Evolutionary conservation across 1,140 invertebrate species (phyloP).

Genomic region (Hyposmocoma kahamanoa): DNA sequence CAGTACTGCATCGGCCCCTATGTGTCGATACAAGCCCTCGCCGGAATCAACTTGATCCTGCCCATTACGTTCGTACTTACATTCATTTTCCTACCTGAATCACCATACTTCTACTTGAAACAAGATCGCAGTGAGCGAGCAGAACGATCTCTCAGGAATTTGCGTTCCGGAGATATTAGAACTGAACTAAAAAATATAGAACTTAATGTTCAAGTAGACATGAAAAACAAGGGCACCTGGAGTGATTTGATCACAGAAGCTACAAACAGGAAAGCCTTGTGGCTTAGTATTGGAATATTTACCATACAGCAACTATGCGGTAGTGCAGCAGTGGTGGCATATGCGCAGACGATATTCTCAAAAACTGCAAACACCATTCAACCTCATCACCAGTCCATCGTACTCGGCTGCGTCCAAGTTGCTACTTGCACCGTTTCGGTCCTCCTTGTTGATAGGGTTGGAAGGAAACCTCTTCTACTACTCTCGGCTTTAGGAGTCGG

Average conservation of each 20-base stretch:
- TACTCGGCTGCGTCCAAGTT: slow-evolving; percentile 80
- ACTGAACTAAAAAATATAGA: slow-evolving; percentile 78
- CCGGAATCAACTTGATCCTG: slow-evolving; percentile 73
- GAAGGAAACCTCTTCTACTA: slow-evolving; percentile 80
- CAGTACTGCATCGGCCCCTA: slow-evolving; percentile 80
- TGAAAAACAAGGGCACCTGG: slow-evolving; percentile 71
- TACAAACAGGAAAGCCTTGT: slow-evolving; percentile 79
- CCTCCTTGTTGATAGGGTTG: slow-evolving; percentile 80
- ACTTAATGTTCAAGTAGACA: slow-evolving; percentile 75
- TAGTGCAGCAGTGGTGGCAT: slow-evolving; percentile 82
- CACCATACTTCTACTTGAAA: slow-evolving; percentile 75
- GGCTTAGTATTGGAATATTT: slow-evolving; percentile 76
- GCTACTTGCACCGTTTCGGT: slow-evolving; percentile 76
- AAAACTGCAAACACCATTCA: slow-evolving; percentile 68
- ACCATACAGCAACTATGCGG: slow-evolving; percentile 85
- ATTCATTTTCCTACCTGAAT: slow-evolving; percentile 76
- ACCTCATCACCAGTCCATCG: slow-evolving; percentile 75
- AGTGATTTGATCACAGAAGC: slow-evolving; percentile 76
- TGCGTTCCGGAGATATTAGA: slow-evolving; percentile 74
- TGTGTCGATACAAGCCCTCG: slow-evolving; percentile 74
- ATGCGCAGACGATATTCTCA: slow-evolving; percentile 82
- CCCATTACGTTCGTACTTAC: slow-evolving; percentile 72
- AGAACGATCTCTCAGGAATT: slow-evolving; percentile 69
- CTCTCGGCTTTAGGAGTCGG: slow-evolving; percentile 75
- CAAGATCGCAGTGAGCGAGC: slow-evolving; percentile 65